Evolutionary conservation across 1,140 invertebrate species (phyloP), one percentile per base, ranked within the genome.

Genomic region (Drosophila pectinifera): DNA sequence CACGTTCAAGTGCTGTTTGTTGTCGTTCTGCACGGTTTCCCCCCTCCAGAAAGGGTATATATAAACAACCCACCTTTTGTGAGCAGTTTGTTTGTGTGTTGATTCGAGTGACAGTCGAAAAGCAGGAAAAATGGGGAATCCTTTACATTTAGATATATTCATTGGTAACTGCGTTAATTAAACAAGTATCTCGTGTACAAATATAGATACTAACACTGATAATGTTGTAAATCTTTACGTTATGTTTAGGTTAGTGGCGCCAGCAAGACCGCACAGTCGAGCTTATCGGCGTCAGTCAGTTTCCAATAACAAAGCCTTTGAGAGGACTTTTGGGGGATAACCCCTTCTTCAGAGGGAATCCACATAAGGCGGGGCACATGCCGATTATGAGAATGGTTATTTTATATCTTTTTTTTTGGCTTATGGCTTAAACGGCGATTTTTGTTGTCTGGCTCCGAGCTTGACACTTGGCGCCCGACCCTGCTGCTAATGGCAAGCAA

Each of bases 1-100:
- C 68, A 48, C 68, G 68, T 70, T 72, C 68, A 72, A 72, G 68
- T 72, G 68, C 34, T 72, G 65, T 41, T 46, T 68, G 65, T 54
- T 69, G 65, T 42, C 45, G 61, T 53, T 59, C 36, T 41, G 59
- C 54, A 28, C 36, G 56, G 59, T 22, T 67, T 54, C 22, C 34
- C 62, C 43, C 62, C 34, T 67, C 18, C 34, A 39, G 28, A 68
- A 42, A 43, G 36, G 62, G 62, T 42, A 68, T 68, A 22, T 31
- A n/a, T 41, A 68, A 53, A 69, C 65, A 53, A 41, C 39, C 31
- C 36, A 51, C 20, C 49, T 53, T 46, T 42, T 26, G 31, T 64
- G 62, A 31, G 16, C 8, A 28, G 31, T 38, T 42, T 63, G 31
- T 63, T 43, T 26, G 18, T 59, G 41, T 58, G 59, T 62, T 62